Conservation (phyloP, 2,113 vertebrate species). For the Siniperca knerii region DNA sequence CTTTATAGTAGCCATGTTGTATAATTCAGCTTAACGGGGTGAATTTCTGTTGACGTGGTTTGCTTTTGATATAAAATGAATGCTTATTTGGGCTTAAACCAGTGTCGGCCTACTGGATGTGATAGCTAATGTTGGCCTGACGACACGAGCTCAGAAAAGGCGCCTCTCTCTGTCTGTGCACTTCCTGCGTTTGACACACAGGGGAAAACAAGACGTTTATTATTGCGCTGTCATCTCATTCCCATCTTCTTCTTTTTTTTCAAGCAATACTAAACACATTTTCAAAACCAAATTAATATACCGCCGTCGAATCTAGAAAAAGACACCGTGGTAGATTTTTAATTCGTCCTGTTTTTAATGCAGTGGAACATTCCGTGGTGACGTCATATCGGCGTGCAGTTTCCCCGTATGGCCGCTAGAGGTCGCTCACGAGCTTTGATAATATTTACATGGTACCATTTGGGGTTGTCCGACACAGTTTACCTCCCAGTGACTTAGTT, state of each 20-base stretch:
- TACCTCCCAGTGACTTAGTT: not conserved
- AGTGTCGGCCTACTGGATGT: not conserved
- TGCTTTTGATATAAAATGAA: not conserved
- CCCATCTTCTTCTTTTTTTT: fast-evolving
- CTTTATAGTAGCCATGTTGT: constrained; percentile 81
- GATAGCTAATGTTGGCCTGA: not conserved
- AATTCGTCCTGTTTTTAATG: not conserved
- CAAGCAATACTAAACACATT: fast-evolving
- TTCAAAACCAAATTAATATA: fast-evolving
- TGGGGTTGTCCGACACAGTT: not conserved
- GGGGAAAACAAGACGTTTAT: not conserved
- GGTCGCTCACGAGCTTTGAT: constrained; percentile 40
- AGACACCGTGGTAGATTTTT: not conserved
- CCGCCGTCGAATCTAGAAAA: fast-evolving
- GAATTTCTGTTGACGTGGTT: not conserved
- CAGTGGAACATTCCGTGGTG: constrained; percentile 50
- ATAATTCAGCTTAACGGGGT: not conserved
- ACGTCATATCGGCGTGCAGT: constrained; percentile 12
- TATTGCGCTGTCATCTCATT: not conserved
- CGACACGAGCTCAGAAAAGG: constrained; percentile 71
- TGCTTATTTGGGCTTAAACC: not conserved
- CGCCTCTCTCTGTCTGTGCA: constrained; percentile 46
- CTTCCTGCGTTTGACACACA: constrained; percentile 15
- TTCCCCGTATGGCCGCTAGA: constrained; percentile 12
- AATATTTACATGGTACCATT: not conserved